Percentiles rank a stretch among this genome's conserved stretches.
These are phyloP conservation scores for Drosophila borealis DNA, from an alignment of 2,888 invertebrate genomes.

Conservation along the genomic window DNA sequence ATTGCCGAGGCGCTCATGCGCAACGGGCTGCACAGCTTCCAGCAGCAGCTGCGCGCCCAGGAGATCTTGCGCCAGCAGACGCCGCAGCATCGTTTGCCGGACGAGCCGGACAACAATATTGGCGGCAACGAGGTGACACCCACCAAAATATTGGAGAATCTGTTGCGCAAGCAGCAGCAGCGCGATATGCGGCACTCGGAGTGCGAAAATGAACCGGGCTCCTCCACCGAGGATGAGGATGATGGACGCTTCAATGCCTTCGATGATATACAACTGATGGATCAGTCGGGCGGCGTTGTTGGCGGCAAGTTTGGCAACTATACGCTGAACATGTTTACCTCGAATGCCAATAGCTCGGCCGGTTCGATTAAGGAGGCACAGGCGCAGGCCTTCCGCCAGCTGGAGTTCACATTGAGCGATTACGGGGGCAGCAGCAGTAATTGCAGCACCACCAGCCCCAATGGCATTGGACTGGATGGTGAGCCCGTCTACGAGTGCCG, in stretches of 20 bases:
- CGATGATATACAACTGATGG: constrained; percentile 84
- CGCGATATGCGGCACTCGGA: constrained; percentile 67
- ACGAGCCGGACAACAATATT: constrained; percentile 24
- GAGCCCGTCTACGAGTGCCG: constrained; percentile 89
- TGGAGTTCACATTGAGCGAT: constrained; percentile 82
- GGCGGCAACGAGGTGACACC: constrained; percentile 45
- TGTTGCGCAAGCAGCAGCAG: constrained; percentile 74
- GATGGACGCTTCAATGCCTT: constrained; percentile 83
- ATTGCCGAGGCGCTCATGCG: constrained; percentile 83
- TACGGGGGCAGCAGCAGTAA: constrained; percentile 73
- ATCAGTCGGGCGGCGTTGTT: constrained; percentile 60
- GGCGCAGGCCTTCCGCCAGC: constrained; percentile 80
- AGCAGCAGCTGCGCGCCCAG: constrained; percentile 85
- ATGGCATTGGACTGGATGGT: constrained; percentile 86
- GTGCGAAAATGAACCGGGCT: constrained; percentile 74
- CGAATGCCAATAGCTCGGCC: constrained; percentile 46
- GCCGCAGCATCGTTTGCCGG: constrained; percentile 43
- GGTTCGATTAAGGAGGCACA: constrained; percentile 72
- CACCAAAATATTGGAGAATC: constrained; percentile 77
- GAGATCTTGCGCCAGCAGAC: constrained; percentile 77
- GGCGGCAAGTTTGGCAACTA: constrained; percentile 54
- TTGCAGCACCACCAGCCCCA: constrained; percentile 86
- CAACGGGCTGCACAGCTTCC: constrained; percentile 86
- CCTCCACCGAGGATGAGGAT: constrained; percentile 80
- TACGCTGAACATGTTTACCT: constrained; percentile 49